Conservation (phyloP, 1,140 invertebrate genomes). For the Hormaphis cornu region DNA sequence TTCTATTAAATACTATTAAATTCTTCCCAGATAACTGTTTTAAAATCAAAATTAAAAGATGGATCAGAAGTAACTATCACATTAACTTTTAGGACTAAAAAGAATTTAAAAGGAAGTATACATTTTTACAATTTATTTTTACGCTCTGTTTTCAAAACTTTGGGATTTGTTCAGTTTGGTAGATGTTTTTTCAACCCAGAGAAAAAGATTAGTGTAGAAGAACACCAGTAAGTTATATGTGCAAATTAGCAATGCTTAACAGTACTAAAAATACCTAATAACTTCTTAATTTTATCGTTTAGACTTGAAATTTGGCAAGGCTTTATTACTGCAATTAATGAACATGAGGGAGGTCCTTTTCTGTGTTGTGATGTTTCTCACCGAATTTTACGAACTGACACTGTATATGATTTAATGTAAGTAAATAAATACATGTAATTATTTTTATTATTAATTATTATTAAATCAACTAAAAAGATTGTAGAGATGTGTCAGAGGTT, state of each 20-base stretch:
- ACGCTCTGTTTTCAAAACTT: constrained; percentile 63
- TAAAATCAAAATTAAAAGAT: neutral
- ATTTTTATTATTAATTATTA: no score
- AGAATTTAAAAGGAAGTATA: constrained; percentile 56
- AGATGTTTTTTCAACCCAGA: constrained; percentile 67
- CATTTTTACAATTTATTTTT: constrained; percentile 81
- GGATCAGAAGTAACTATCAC: constrained; percentile 5
- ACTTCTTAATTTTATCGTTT: constrained; percentile 9
- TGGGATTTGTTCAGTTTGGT: constrained; percentile 66
- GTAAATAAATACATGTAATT: neutral
- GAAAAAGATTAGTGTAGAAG: constrained; percentile 57
- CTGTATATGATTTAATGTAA: constrained; percentile 32
- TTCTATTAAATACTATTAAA: neutral
- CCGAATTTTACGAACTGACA: constrained; percentile 59
- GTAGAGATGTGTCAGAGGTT: no score
- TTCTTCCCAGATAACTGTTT: neutral
- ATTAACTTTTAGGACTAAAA: constrained; percentile 57
- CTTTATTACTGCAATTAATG: constrained; percentile 72
- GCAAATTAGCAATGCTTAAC: neutral
- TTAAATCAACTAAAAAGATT: no score
- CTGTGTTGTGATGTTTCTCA: constrained; percentile 76
- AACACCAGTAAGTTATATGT: constrained; percentile 49
- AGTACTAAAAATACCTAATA: neutral
- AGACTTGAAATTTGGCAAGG: constrained; percentile 83
- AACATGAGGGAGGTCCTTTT: constrained; percentile 79